Conservation (phyloP, 2,797 vertebrate species). For the Phataginus tricuspis region DNA sequence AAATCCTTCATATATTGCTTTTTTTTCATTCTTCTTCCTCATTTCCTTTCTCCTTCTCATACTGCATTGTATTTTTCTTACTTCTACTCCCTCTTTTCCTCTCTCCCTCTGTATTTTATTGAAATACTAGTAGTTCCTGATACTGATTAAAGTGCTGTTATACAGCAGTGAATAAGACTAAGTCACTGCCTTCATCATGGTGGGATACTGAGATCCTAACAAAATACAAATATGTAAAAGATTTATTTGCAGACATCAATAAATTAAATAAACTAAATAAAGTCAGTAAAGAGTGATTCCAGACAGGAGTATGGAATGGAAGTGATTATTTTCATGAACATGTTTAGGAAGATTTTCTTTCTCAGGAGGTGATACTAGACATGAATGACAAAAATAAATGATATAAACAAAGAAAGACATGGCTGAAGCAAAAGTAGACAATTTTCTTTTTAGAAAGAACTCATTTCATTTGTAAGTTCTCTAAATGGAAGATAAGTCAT, state of each 20-base stretch:
- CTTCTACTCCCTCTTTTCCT: not conserved
- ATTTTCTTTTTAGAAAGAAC: not conserved
- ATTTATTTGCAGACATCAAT: not conserved
- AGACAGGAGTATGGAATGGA: not conserved
- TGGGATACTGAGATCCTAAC: not conserved
- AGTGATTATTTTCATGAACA: not conserved
- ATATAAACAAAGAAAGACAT: not conserved
- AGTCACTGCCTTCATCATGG: not conserved
- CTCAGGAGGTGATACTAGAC: not conserved
- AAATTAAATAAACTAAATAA: not conserved
- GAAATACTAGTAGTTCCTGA: not conserved
- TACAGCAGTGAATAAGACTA: not conserved
- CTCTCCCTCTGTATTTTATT: not conserved
- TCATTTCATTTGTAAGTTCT: not conserved
- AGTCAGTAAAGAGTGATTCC: not conserved
- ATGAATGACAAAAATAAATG: not conserved
- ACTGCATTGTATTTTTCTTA: not conserved
- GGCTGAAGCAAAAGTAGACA: not conserved
- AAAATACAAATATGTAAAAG: not conserved
- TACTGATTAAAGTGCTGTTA: not conserved
- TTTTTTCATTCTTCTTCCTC: not conserved
- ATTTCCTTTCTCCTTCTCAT: not conserved
- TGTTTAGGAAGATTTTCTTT: not conserved
- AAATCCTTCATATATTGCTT: not conserved
- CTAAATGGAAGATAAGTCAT: not conserved